These are phyloP conservation scores for Tinea semifulvella DNA, from an alignment of 2,888 invertebrate species.

Conservation along the genomic window DNA sequence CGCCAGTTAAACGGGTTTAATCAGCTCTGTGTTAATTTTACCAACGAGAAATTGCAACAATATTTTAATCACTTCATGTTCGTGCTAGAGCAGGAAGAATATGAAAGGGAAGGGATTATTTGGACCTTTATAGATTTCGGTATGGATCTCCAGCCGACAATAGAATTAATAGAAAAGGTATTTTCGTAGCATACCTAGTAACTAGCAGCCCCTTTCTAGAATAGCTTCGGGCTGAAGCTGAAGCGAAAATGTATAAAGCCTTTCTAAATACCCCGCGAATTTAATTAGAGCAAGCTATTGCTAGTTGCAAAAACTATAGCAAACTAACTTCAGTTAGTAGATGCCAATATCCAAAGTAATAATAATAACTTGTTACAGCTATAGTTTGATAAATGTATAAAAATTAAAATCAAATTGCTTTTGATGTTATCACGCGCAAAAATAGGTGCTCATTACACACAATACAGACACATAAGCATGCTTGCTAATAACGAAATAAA, in stretches of 20 bases:
- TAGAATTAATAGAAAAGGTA: conserved; percentile 93
- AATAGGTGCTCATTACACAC: not conserved
- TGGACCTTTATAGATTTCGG: conserved; percentile 97
- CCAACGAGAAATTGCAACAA: conserved; percentile 94
- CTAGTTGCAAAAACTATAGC: too few relatives aligned
- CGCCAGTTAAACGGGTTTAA: conserved; percentile 91
- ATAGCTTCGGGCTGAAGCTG: conserved; percentile 39
- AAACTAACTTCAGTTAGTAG: too few relatives aligned
- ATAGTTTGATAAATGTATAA: too few relatives aligned
- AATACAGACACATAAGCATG: conserved; percentile 3
- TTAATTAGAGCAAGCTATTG: too few relatives aligned
- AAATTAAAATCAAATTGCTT: too few relatives aligned
- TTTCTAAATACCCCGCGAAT: not conserved
- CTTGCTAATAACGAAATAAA: not conserved
- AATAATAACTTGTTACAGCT: too few relatives aligned
- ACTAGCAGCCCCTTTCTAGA: conserved; percentile 34
- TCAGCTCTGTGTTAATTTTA: conserved; percentile 96
- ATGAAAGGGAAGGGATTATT: conserved; percentile 88
- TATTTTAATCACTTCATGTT: conserved; percentile 98
- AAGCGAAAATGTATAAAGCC: conserved; percentile 2
- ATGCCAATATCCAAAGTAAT: too few relatives aligned
- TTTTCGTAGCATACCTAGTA: conserved; percentile 28
- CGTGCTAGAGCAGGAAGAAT: conserved; percentile 94
- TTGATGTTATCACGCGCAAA: too few relatives aligned
- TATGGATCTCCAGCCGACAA: conserved; percentile 91